Evolutionary conservation across 2,797 vertebrate species (phyloP).

Genomic region (Furcifer pardalis): DNA sequence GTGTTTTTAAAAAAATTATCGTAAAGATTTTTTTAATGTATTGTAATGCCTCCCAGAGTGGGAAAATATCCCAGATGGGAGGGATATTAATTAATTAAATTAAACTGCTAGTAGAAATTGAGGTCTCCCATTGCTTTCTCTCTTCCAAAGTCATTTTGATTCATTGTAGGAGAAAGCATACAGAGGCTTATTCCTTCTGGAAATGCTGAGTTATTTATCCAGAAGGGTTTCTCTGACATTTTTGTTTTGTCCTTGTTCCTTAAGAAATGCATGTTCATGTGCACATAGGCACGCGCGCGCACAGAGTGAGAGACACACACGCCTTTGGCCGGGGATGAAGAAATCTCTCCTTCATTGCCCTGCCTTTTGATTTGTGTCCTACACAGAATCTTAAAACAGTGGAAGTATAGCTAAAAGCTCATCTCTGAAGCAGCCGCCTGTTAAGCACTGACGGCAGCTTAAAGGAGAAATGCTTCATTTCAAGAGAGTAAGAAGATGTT

Average conservation of each 20-base stretch:
- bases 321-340: not conserved
- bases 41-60: too few relatives aligned
- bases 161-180: not conserved
- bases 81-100: too few relatives aligned
- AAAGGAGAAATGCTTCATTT: slow-evolving; percentile 33
- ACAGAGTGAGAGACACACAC: not conserved
- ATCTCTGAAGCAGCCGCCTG: not conserved
- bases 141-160: not conserved
- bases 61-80: too few relatives aligned
- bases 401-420: not conserved
- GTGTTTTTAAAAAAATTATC: too few relatives aligned
- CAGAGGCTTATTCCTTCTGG: not conserved
- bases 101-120: too few relatives aligned
- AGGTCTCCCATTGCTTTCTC: not conserved
- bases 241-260: not conserved
- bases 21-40: too few relatives aligned
- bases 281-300: not conserved
- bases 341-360: not conserved
- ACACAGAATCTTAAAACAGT: not conserved
- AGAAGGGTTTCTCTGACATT: too few relatives aligned
- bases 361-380: not conserved
- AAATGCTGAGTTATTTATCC: too few relatives aligned
- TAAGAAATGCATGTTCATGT: not conserved
- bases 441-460: slow-evolving; percentile 31
- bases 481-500: slow-evolving; percentile 26